These are phyloP conservation scores for Boleophthalmus pectinirostris DNA, from an alignment of 2,113 vertebrate species.

Conservation along the genomic window DNA sequence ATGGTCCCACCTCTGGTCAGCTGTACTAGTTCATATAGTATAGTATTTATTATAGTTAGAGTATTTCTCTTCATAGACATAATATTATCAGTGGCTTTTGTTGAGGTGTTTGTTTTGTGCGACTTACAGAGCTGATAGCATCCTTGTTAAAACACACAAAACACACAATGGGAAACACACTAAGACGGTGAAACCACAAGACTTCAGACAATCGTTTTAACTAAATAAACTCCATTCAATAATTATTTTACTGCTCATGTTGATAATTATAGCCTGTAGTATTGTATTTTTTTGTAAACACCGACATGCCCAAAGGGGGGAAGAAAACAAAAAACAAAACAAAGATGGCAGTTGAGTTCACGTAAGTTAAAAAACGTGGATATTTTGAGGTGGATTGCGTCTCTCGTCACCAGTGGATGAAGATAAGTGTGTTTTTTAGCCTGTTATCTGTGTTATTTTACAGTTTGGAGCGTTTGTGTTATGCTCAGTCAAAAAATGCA, in stretches of 20 bases:
- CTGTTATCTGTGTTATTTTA: background rate
- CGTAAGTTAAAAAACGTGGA: background rate
- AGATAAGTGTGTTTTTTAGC: too few species aligned
- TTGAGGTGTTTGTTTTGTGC: background rate
- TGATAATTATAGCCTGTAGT: background rate
- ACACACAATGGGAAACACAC: background rate
- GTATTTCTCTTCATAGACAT: too few species aligned
- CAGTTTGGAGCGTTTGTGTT: background rate
- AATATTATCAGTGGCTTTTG: background rate
- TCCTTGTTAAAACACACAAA: constrained; percentile 5
- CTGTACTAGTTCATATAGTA: too few species aligned
- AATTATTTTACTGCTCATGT: background rate
- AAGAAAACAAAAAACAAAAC: too few species aligned
- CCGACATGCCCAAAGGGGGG: background rate
- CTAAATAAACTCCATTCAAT: background rate
- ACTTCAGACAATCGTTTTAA: background rate
- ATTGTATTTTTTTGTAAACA: background rate
- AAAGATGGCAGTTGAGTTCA: background rate
- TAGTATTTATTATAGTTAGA: too few species aligned
- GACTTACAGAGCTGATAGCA: background rate
- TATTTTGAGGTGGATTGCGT: background rate
- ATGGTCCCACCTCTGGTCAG: too few species aligned
- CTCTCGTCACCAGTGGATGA: background rate
- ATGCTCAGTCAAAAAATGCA: too few species aligned
- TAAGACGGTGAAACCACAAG: background rate